Conservation (phyloP, 2,888 invertebrate genomes). For the Metopia argyrocephala region DNA sequence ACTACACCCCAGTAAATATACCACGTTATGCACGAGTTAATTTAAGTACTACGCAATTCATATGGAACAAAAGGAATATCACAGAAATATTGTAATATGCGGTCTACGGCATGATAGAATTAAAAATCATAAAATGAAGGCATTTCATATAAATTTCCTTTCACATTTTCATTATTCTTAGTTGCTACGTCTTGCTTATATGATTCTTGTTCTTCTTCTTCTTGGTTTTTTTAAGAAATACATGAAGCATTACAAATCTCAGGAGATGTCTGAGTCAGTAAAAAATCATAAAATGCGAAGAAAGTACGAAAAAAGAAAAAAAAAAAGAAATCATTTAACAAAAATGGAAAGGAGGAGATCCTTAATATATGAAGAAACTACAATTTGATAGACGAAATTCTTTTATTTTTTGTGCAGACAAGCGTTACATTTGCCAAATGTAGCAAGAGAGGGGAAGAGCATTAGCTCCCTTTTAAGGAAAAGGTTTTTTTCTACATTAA, state of each 20-base stretch:
- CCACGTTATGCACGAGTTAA: constrained; percentile 58
- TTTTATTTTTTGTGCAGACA: constrained; percentile 53
- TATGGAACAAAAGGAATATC: not conserved
- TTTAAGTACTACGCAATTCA: constrained; percentile 46
- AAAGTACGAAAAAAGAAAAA: constrained; percentile 37
- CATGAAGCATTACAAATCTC: constrained; percentile 58
- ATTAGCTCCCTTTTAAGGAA: not conserved
- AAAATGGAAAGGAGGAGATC: not conserved
- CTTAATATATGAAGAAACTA: no score
- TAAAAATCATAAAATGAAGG: constrained; percentile 52
- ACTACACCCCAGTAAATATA: constrained; percentile 31
- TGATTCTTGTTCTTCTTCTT: no score
- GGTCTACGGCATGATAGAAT: constrained; percentile 52
- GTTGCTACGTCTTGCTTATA: no score
- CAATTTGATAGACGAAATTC: constrained; percentile 40
- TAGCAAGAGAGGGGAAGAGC: no score
- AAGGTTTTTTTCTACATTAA: constrained; percentile 32
- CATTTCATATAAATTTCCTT: constrained; percentile 34
- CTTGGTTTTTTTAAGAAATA: not conserved
- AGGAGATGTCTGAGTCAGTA: constrained; percentile 59
- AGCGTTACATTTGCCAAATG: constrained; percentile 45
- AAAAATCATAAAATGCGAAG: not conserved
- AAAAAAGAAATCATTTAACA: not conserved
- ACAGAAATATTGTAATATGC: constrained; percentile 23
- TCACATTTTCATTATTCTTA: not conserved